phyloP scores from a whole-genome alignment of 2,888 invertebrate genomes.

The Acronicta psi region DNA sequence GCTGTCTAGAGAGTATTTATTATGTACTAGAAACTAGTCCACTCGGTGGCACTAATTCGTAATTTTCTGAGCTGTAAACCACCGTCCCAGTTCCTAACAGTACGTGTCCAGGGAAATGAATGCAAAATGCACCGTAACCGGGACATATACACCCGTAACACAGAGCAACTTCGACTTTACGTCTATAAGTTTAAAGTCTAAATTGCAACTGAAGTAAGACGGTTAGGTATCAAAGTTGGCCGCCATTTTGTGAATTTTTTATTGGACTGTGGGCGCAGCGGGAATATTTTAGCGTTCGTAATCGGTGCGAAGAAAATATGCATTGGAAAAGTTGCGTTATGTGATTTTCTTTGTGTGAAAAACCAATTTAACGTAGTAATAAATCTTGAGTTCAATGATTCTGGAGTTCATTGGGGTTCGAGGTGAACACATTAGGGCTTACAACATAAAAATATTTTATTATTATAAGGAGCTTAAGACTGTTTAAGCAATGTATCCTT shows the following conservation, averaged over 20 bases:
- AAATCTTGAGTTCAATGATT: no score
- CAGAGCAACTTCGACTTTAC: constrained; percentile 14
- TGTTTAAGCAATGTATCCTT: no score
- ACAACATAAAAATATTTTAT: no score
- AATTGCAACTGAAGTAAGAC: constrained; percentile 13
- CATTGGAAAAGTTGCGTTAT: neutral
- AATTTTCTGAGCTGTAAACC: constrained; percentile 42
- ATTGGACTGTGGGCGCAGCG: constrained; percentile 12
- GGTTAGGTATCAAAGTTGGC: constrained; percentile 16
- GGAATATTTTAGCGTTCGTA: constrained; percentile 7
- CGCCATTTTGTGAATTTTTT: constrained; percentile 15
- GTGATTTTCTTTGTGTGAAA: no score
- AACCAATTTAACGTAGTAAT: no score
- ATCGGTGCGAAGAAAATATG: neutral
- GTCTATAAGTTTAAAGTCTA: constrained; percentile 9
- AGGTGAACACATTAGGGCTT: no score
- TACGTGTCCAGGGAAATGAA: constrained; percentile 62
- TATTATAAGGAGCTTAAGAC: no score
- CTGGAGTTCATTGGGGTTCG: no score
- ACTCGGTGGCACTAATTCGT: constrained; percentile 35
- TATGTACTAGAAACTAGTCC: constrained; percentile 31
- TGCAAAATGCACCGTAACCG: constrained; percentile 53
- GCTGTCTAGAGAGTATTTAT: constrained; percentile 21
- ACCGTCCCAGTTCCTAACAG: constrained; percentile 26
- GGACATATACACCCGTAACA: constrained; percentile 8